Conservation (phyloP, 1,140 invertebrate genomes). For the Drosophila truncata region DNA sequence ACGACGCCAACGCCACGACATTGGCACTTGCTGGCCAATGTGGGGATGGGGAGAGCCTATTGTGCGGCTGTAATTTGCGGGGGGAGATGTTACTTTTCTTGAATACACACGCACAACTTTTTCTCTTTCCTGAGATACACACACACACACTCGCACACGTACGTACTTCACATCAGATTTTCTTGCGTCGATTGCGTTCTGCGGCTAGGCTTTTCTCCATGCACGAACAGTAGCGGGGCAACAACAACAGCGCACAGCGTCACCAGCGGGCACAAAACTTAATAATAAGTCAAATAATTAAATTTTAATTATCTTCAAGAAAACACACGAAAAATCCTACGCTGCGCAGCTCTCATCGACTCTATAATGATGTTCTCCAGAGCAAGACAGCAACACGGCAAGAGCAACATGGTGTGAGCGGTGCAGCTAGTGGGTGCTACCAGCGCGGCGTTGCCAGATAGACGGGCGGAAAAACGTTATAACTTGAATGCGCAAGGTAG, state of each 20-base stretch:
- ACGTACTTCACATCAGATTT: constrained; percentile 66
- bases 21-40: constrained; percentile 50
- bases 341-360: constrained; percentile 50
- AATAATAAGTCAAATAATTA: constrained; percentile 83
- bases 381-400: constrained; percentile 48
- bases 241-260: constrained; percentile 33
- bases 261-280: constrained; percentile 61
- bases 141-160: constrained; percentile 34
- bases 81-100: constrained; percentile 75
- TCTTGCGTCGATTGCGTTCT: constrained; percentile 60
- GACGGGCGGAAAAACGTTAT: constrained; percentile 12
- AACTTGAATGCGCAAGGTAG: constrained; percentile 17
- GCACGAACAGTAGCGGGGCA: constrained; percentile 5
- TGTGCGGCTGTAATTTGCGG: constrained; percentile 21
- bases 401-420: constrained; percentile 71
- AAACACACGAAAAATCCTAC: constrained; percentile 74
- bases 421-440: constrained; percentile 41
- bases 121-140: constrained; percentile 72
- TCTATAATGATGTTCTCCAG: constrained; percentile 67
- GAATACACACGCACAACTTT: constrained; percentile 73
- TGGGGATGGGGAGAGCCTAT: constrained; percentile 16
- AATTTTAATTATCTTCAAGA: constrained; percentile 78
- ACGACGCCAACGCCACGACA: constrained; percentile 42
- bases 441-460: constrained; percentile 53
- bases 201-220: constrained; percentile 47